Percentiles rank a stretch among this genome's conserved stretches.
Evolutionary conservation across 2,797 vertebrate genomes (phyloP).

Genomic region (Platalea minor): DNA sequence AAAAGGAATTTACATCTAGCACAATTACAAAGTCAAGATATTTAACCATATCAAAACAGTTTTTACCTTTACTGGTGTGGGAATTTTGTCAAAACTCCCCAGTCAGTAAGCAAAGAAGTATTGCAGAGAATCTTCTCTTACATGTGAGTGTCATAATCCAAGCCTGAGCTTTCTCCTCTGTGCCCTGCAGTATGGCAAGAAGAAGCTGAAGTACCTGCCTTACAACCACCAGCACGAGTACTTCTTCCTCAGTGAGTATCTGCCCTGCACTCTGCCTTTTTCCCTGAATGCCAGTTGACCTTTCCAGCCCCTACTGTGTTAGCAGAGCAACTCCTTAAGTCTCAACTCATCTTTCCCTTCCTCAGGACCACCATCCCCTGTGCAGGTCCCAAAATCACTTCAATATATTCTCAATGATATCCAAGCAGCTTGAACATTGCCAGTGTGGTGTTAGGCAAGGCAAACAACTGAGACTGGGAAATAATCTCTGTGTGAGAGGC

Average conservation of each 20-base stretch:
- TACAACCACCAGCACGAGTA: constrained; percentile 94
- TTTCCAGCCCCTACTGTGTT: not conserved
- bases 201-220: constrained; percentile 91
- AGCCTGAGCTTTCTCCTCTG: constrained; percentile 9
- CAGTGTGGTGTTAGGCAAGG: not conserved
- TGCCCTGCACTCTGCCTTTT: not conserved
- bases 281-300: not conserved
- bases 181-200: constrained; percentile 86
- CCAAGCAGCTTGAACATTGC: not conserved
- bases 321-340: not conserved
- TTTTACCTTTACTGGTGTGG: not conserved
- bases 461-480: not conserved
- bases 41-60: not conserved
- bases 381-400: not conserved
- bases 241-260: constrained; percentile 90
- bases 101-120: not conserved
- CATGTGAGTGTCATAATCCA: not conserved
- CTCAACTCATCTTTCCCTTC: not conserved
- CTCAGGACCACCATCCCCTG: not conserved
- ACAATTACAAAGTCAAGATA: not conserved
- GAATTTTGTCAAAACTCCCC: not conserved
- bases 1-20: not conserved
- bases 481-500: not conserved
- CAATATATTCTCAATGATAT: not conserved
- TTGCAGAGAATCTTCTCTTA: not conserved